Conservation (phyloP, 23 tunicate species). For the Halocynthia aurantium region DNA sequence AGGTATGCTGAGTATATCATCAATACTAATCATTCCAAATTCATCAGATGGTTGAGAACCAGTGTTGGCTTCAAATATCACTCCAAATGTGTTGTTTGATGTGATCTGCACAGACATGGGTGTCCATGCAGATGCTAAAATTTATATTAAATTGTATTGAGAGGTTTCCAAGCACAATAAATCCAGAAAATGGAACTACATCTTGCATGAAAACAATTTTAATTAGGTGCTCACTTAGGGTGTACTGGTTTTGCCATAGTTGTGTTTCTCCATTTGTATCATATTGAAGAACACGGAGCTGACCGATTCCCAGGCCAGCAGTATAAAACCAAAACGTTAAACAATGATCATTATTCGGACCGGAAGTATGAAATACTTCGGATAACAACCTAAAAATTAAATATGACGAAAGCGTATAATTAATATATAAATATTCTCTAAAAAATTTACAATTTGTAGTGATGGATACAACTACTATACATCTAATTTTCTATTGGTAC, state of each 20-base stretch:
- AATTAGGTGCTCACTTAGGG: too few relatives aligned
- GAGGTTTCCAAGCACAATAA: too few relatives aligned
- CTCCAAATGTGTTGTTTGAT: not conserved
- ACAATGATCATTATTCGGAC: constrained; percentile 28
- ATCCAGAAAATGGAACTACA: too few relatives aligned
- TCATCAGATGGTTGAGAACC: constrained; percentile 11
- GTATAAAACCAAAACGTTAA: constrained; percentile 58
- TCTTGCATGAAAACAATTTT: too few relatives aligned
- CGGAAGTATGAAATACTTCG: constrained; percentile 39
- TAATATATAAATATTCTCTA: not conserved
- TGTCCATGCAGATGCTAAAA: too few relatives aligned
- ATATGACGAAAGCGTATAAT: not conserved
- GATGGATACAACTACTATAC: too few relatives aligned
- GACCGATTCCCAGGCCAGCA: constrained; percentile 18
- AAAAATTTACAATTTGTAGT: too few relatives aligned
- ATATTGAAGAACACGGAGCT: not conserved
- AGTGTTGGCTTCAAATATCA: constrained; percentile 15
- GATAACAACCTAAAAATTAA: constrained; percentile 47
- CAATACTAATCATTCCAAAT: constrained; percentile 13
- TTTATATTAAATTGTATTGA: too few relatives aligned
- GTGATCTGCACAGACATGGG: too few relatives aligned
- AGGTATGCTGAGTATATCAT: constrained; percentile 14
- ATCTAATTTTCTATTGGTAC: too few relatives aligned
- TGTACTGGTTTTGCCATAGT: not conserved
- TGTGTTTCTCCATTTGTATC: not conserved